Evolutionary conservation across 1,140 invertebrate species (phyloP).

Genomic region (Saccostrea glomerata): DNA sequence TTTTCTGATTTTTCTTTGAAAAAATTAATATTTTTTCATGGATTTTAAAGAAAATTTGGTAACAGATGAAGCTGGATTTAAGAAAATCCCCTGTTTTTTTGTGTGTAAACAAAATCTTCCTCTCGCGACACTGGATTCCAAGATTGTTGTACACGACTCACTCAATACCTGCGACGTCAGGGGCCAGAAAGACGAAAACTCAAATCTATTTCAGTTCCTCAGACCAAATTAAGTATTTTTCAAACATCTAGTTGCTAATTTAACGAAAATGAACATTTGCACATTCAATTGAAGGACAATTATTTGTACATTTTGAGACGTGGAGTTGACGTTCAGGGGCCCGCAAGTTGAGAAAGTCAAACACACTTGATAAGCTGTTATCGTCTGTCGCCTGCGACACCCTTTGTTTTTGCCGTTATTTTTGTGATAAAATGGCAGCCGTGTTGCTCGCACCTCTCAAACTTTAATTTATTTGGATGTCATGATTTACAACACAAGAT

Average conservation of each 20-base stretch:
- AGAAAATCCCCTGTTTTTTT: slow-evolving; percentile 1
- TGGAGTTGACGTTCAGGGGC: background rate
- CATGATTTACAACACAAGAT: background rate
- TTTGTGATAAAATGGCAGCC: slow-evolving; percentile 13
- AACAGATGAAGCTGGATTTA: slow-evolving; percentile 23
- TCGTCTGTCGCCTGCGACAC: background rate
- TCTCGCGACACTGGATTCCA: background rate
- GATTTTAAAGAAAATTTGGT: slow-evolving; percentile 6
- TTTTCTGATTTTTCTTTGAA: background rate
- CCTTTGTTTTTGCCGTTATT: slow-evolving; percentile 24
- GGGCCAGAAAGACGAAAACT: background rate
- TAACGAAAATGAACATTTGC: slow-evolving; percentile 38
- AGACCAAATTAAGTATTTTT: slow-evolving; percentile 24
- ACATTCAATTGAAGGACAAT: slow-evolving; percentile 28
- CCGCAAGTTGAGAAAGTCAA: slow-evolving; percentile 40
- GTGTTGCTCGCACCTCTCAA: slow-evolving; percentile 10
- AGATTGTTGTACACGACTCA: background rate
- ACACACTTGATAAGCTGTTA: slow-evolving; percentile 43
- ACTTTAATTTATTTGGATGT: slow-evolving; percentile 18
- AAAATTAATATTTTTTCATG: background rate
- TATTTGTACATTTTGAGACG: slow-evolving; percentile 41
- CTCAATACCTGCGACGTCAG: slow-evolving; percentile 3
- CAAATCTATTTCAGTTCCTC: slow-evolving; percentile 9
- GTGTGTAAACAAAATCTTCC: slow-evolving; percentile 30
- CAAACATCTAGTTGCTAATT: slow-evolving; percentile 38